Evolutionary conservation across 2,888 invertebrate genomes (phyloP).

Genomic region (Meandrusa payeni): DNA sequence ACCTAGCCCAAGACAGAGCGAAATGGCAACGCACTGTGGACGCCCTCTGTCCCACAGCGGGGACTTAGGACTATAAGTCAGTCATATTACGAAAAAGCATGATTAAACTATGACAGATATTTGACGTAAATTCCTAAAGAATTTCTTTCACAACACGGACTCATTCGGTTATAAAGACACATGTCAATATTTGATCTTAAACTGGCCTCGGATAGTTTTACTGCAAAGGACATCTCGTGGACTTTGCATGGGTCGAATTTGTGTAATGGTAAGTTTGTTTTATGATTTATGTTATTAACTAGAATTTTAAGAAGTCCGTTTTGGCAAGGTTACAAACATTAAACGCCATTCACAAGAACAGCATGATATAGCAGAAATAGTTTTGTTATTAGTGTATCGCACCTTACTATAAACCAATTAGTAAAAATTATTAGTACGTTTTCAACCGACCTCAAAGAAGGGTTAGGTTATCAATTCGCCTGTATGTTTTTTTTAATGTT

Average conservation of each 20-base stretch:
- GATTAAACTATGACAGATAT: too few relatives aligned
- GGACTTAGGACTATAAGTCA: too few relatives aligned
- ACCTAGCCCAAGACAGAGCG: too few relatives aligned
- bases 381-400: too few relatives aligned
- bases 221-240: not conserved
- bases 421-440: too few relatives aligned
- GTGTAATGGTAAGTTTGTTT: constrained; percentile 7
- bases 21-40: too few relatives aligned
- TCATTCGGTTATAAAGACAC: not conserved
- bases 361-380: too few relatives aligned
- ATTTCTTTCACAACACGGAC: not conserved
- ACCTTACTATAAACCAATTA: too few relatives aligned
- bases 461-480: too few relatives aligned
- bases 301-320: constrained; percentile 1
- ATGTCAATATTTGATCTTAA: constrained; percentile 10
- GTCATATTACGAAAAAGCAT: not conserved
- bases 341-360: not conserved
- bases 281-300: constrained; percentile 5
- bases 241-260: not conserved
- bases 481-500: too few relatives aligned
- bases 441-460: too few relatives aligned
- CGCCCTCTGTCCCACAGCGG: too few relatives aligned
- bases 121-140: not conserved
- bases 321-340: constrained; percentile 6
- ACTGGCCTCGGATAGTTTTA: constrained; percentile 5